These are phyloP conservation scores for Callaeas wilsoni DNA, from an alignment of 2,113 vertebrate genomes.

Conservation along the genomic window DNA sequence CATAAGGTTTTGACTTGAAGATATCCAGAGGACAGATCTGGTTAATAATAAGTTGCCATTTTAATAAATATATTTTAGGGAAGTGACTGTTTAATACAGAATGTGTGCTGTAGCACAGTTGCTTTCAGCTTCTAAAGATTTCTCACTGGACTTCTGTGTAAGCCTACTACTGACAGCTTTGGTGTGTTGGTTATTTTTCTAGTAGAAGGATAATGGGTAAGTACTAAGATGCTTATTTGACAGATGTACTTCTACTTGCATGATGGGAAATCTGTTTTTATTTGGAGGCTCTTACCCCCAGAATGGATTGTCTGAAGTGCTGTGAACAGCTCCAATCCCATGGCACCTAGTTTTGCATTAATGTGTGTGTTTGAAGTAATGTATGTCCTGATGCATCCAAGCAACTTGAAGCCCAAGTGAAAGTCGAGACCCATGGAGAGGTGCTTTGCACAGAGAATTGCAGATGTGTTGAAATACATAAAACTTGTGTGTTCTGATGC, in stretches of 20 bases:
- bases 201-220: not conserved
- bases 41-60: not conserved
- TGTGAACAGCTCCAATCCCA: not conserved
- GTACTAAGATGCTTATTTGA: not conserved
- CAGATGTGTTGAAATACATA: not conserved
- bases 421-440: not conserved
- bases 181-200: not conserved
- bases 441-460: not conserved
- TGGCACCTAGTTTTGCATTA: not conserved
- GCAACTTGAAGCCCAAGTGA: not conserved
- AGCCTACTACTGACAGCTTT: not conserved
- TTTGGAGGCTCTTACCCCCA: not conserved
- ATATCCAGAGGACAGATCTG: not conserved
- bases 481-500: not conserved
- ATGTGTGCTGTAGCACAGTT: not conserved
- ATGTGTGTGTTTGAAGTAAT: not conserved
- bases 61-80: not conserved
- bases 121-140: not conserved
- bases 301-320: not conserved
- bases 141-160: not conserved
- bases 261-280: not conserved
- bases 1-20: not conserved
- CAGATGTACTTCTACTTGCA: not conserved
- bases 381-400: not conserved
- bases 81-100: not conserved